phyloP scores from a whole-genome alignment of 2,113 vertebrate genomes.

The Myrmecophaga tridactyla region DNA sequence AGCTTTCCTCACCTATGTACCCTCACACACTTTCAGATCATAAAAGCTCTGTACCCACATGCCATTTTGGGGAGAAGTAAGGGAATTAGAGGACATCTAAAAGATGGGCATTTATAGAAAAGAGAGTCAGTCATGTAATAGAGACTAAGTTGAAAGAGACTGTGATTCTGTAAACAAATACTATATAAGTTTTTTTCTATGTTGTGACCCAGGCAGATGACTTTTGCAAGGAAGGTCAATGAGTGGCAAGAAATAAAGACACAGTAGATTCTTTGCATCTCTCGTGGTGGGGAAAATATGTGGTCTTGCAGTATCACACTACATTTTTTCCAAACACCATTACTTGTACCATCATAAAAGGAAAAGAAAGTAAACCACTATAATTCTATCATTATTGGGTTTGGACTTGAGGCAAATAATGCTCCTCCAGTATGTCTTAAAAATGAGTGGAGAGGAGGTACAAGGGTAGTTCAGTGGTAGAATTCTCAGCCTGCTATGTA shows the following conservation, averaged over 20 bases:
- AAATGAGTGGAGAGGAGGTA: background rate
- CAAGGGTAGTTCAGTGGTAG: no score
- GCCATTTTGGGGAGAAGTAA: background rate
- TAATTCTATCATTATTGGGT: background rate
- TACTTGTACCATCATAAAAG: background rate
- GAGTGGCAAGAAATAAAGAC: background rate
- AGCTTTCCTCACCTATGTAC: background rate
- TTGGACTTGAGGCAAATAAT: background rate
- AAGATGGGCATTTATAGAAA: background rate
- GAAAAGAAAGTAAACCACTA: background rate
- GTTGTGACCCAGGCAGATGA: background rate
- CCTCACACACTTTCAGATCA: background rate
- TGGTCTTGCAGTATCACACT: background rate
- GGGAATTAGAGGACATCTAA: background rate
- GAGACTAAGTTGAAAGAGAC: background rate
- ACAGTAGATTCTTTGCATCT: background rate
- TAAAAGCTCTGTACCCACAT: background rate
- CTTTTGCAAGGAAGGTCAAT: background rate
- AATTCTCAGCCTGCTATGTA: no score
- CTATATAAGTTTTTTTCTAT: background rate
- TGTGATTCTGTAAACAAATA: background rate
- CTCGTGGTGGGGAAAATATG: background rate
- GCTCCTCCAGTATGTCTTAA: background rate
- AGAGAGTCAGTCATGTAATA: background rate
- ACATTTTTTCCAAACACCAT: background rate